These are phyloP conservation scores for Lymantria dispar DNA, from an alignment of 2,888 invertebrate genomes.

Conservation along the genomic window DNA sequence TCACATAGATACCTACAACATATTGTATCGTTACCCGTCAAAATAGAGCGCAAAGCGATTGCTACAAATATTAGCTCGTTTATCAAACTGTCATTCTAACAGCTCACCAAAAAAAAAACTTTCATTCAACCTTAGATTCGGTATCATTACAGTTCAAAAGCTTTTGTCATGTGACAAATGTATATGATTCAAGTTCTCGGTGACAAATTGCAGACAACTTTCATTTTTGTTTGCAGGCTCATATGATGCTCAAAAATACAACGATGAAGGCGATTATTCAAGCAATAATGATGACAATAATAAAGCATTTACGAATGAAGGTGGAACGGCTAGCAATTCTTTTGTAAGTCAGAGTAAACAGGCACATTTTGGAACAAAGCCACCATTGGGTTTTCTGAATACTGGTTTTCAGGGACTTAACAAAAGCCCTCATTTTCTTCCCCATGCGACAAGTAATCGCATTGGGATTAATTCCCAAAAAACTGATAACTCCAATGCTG, in stretches of 20 bases:
- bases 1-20: not conserved
- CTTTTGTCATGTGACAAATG: slow-evolving; percentile 65
- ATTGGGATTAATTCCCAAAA: slow-evolving; percentile 19
- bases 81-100: slow-evolving; percentile 19
- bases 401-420: not conserved
- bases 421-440: not conserved
- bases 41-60: slow-evolving; percentile 8
- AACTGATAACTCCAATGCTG: slow-evolving; percentile 12
- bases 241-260: slow-evolving; percentile 71
- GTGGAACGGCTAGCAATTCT: slow-evolving; percentile 44
- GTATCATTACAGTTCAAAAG: slow-evolving; percentile 39
- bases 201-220: slow-evolving; percentile 72
- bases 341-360: slow-evolving; percentile 54
- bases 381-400: slow-evolving; percentile 10
- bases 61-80: slow-evolving; percentile 6
- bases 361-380: slow-evolving; percentile 6
- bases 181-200: slow-evolving; percentile 48
- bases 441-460: not conserved
- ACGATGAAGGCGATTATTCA: slow-evolving; percentile 62
- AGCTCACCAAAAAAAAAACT: slow-evolving; percentile 24
- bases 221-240: slow-evolving; percentile 79
- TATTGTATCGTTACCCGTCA: slow-evolving; percentile 3
- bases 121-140: slow-evolving; percentile 42
- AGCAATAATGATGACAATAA: slow-evolving; percentile 42
- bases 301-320: slow-evolving; percentile 48